phyloP scores from a whole-genome alignment of 2,113 vertebrate species.

The Argyrosomus japonicus region DNA sequence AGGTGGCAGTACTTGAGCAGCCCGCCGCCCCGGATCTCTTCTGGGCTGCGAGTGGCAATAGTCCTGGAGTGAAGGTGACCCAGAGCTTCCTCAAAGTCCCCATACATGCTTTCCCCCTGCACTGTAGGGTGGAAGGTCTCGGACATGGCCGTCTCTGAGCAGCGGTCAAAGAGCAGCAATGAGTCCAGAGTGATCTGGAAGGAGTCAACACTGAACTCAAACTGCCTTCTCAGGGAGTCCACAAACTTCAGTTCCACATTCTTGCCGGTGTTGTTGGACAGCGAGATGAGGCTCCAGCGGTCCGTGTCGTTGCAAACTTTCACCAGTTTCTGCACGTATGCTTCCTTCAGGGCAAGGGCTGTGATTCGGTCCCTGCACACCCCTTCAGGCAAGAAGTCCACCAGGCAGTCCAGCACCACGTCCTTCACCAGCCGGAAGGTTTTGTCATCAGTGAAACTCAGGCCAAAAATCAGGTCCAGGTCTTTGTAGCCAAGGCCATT shows the following conservation, averaged over 20 bases:
- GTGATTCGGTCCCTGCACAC: slow-evolving; percentile 93
- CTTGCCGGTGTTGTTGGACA: slow-evolving; percentile 95
- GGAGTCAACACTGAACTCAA: slow-evolving; percentile 94
- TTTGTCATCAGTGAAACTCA: slow-evolving; percentile 86
- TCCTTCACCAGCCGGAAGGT: slow-evolving; percentile 92
- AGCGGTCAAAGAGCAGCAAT: slow-evolving; percentile 91
- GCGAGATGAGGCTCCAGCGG: slow-evolving; percentile 95
- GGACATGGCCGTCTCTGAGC: slow-evolving; percentile 90
- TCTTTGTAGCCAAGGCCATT: slow-evolving; percentile 95
- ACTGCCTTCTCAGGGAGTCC: slow-evolving; percentile 91
- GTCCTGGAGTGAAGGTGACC: slow-evolving; percentile 88
- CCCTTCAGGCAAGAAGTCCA: slow-evolving; percentile 92
- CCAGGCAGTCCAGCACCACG: slow-evolving; percentile 93
- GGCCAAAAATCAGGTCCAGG: slow-evolving; percentile 92
- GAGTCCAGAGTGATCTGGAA: slow-evolving; percentile 97
- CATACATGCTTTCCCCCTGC: slow-evolving; percentile 93
- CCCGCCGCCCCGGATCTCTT: slow-evolving; percentile 94
- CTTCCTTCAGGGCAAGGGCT: slow-evolving; percentile 92
- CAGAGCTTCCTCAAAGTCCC: slow-evolving; percentile 92
- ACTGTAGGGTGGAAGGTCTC: slow-evolving; percentile 94
- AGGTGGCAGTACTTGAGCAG: slow-evolving; percentile 97
- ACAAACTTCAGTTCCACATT: slow-evolving; percentile 95
- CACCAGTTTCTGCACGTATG: slow-evolving; percentile 94
- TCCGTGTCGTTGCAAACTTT: slow-evolving; percentile 95
- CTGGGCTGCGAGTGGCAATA: slow-evolving; percentile 92